Conservation (phyloP, 2,888 invertebrate genomes). For the Agrilus cyanescens region DNA sequence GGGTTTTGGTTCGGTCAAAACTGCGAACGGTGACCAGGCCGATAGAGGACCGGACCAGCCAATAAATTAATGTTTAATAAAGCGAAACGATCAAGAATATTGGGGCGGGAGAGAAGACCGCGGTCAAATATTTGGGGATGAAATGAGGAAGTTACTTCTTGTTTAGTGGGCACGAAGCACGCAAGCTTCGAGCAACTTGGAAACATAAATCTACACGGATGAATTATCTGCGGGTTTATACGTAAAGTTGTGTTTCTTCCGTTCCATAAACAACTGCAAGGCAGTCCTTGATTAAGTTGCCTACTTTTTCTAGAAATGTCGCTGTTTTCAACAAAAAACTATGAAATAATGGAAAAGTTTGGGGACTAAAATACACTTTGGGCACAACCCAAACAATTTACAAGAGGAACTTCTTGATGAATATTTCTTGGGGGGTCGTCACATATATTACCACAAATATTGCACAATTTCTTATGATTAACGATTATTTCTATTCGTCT, state of each 20-base stretch:
- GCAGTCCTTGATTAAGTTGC: constrained; percentile 23
- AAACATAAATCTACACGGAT: constrained; percentile 24
- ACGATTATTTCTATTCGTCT: no score
- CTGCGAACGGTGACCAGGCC: no score
- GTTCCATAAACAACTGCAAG: constrained; percentile 24
- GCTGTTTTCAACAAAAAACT: constrained; percentile 9
- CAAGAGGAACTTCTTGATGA: no score
- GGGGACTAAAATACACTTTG: no score
- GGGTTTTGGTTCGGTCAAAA: no score
- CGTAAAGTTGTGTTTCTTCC: constrained; percentile 21
- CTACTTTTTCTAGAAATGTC: constrained; percentile 24
- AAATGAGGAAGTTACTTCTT: constrained; percentile 18
- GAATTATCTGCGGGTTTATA: constrained; percentile 24
- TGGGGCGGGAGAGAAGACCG: constrained; percentile 17
- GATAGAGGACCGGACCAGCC: constrained; percentile 14
- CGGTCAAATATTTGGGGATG: constrained; percentile 18
- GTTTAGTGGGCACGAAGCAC: constrained; percentile 17
- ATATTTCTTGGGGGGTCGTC: no score
- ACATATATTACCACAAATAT: no score
- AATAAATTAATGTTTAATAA: constrained; percentile 28
- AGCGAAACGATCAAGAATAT: constrained; percentile 17
- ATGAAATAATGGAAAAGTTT: neutral
- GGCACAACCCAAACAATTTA: no score
- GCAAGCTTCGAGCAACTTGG: constrained; percentile 20
- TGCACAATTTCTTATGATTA: no score